A percentile compares a stretch with the other conserved stretches of the same genome.
Conservation (phyloP, 2,797 vertebrate species). For the Chromobotia macracanthus region DNA sequence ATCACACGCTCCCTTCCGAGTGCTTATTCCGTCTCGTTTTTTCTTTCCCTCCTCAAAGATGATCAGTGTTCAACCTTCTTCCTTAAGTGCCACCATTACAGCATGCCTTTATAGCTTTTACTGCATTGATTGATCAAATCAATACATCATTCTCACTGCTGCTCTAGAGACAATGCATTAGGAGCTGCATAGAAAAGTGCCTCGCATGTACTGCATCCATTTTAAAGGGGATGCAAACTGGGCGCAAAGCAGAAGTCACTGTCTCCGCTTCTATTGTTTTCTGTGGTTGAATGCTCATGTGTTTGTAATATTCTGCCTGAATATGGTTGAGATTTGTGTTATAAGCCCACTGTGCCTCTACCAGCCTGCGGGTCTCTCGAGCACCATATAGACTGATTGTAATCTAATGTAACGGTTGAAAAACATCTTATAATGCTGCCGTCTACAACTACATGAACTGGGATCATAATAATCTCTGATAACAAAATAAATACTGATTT, state of each 20-base stretch:
- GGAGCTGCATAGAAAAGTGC: slow-evolving; percentile 65
- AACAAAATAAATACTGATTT: slow-evolving; percentile 78
- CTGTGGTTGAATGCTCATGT: not conserved
- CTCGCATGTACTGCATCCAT: slow-evolving; percentile 62
- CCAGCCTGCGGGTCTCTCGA: not conserved
- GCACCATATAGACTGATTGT: slow-evolving; percentile 13
- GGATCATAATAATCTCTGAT: slow-evolving; percentile 64
- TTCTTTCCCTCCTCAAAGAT: slow-evolving; percentile 35
- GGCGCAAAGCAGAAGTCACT: slow-evolving; percentile 25
- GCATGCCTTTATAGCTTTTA: slow-evolving; percentile 77
- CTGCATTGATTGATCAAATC: slow-evolving; percentile 80
- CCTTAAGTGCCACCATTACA: slow-evolving; percentile 79
- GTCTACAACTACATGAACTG: slow-evolving; percentile 67
- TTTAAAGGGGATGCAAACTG: slow-evolving; percentile 16
- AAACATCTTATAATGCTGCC: slow-evolving; percentile 47
- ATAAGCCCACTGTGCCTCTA: not conserved
- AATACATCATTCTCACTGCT: slow-evolving; percentile 77
- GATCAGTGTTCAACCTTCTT: slow-evolving; percentile 63
- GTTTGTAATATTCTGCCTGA: slow-evolving; percentile 14
- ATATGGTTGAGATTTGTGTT: slow-evolving; percentile 16
- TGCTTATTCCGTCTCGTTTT: slow-evolving; percentile 14
- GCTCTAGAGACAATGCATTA: slow-evolving; percentile 77
- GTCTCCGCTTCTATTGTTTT: slow-evolving; percentile 21
- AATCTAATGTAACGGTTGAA: slow-evolving; percentile 15
- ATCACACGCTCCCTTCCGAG: slow-evolving; percentile 50